A percentile compares a stretch with the other conserved stretches of the same genome.
Evolutionary conservation across 2,797 vertebrate genomes (phyloP).

Genomic region (Muscicapa striata): DNA sequence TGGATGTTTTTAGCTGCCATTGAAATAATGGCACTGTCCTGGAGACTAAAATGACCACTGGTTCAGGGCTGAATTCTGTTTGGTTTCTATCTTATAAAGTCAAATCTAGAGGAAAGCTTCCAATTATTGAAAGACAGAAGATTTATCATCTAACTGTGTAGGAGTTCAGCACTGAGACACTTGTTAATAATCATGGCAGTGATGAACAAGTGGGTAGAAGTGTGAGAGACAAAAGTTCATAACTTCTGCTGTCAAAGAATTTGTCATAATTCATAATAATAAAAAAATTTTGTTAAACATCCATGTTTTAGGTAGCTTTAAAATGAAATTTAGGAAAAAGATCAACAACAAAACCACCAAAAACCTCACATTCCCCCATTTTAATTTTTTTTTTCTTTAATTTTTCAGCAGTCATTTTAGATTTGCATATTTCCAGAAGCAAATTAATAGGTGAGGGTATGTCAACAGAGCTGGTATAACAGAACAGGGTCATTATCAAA

Average conservation of each 20-base stretch:
- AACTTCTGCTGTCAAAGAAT: background rate
- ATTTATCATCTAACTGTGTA: background rate
- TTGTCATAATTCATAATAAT: background rate
- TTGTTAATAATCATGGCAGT: background rate
- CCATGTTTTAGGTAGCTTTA: background rate
- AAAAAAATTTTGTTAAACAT: background rate
- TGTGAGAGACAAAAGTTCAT: background rate
- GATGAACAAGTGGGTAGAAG: background rate
- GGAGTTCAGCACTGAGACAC: background rate
- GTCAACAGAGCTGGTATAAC: background rate
- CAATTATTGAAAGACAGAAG: background rate
- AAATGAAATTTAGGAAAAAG: background rate
- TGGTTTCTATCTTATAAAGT: background rate
- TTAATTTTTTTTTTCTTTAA: no score
- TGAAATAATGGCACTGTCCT: background rate
- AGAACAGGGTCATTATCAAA: background rate
- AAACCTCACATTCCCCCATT: accelerated
- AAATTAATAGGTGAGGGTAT: background rate
- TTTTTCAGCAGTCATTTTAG: background rate
- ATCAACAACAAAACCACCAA: accelerated
- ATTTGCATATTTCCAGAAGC: background rate
- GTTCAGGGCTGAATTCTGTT: background rate
- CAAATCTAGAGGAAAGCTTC: background rate
- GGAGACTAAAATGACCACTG: background rate
- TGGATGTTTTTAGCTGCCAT: background rate